phyloP scores from a whole-genome alignment of 2,113 vertebrate genomes.

The Bungarus multicinctus region DNA sequence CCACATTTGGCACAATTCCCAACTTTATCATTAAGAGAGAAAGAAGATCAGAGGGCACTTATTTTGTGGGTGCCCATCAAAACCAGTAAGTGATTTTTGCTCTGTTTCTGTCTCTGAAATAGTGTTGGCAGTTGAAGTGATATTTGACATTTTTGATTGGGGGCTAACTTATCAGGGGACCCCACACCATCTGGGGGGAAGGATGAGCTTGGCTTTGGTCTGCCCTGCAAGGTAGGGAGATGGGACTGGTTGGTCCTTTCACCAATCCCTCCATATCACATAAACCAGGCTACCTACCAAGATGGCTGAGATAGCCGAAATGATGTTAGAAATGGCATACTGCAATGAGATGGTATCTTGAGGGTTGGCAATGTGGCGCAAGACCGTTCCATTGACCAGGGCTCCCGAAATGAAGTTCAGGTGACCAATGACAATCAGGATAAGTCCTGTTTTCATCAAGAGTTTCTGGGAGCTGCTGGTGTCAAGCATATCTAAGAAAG shows the following conservation, averaged over 20 bases:
- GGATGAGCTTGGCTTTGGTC: too few species aligned
- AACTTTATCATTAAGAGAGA: too few species aligned
- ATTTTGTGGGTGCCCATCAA: neutral
- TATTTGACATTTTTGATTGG: too few species aligned
- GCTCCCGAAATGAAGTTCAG: slow-evolving; percentile 82
- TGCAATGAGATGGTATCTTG: slow-evolving; percentile 70
- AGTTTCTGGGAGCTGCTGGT: slow-evolving; percentile 58
- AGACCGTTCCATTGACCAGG: slow-evolving; percentile 82
- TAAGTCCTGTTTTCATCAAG: slow-evolving; percentile 89
- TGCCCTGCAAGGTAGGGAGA: too few species aligned
- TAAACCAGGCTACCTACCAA: slow-evolving; percentile 66
- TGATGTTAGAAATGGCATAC: slow-evolving; percentile 77
- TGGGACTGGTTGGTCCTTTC: accelerated
- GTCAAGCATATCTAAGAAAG: slow-evolving; percentile 58
- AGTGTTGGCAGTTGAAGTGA: neutral
- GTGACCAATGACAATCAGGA: slow-evolving; percentile 84
- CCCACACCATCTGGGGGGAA: neutral
- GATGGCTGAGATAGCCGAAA: slow-evolving; percentile 72
- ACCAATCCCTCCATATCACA: accelerated
- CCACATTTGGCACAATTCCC: neutral
- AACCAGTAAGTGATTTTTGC: neutral
- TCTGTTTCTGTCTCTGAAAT: neutral
- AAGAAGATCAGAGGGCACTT: neutral
- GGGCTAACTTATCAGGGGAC: neutral
- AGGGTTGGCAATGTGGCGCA: slow-evolving; percentile 76